Evolutionary conservation across 30 jellyfish, hydroid and myxozoan genomes (phyloP).

Genomic region (Turritopsis dohrnii): DNA sequence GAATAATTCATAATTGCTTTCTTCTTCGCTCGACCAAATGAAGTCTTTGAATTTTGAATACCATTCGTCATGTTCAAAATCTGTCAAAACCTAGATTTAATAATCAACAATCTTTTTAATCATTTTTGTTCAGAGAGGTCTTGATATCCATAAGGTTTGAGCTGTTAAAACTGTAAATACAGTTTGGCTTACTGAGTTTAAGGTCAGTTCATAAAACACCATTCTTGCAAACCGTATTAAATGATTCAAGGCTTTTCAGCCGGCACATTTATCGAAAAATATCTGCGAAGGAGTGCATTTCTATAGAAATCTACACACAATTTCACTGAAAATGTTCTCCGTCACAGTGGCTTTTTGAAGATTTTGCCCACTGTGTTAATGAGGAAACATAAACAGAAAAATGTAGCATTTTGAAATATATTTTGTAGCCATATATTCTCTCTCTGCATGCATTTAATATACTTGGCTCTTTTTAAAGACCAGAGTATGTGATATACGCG

Average conservation of each 20-base stretch:
- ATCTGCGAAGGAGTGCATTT: too few relatives aligned
- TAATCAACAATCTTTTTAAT: neutral
- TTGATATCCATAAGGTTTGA: too few relatives aligned
- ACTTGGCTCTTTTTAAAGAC: too few relatives aligned
- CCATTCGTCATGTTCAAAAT: neutral
- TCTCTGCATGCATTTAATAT: too few relatives aligned
- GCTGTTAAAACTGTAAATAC: neutral
- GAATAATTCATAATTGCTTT: neutral
- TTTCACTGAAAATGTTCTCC: too few relatives aligned
- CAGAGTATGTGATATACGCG: too few relatives aligned
- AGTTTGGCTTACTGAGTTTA: neutral
- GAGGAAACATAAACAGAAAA: too few relatives aligned
- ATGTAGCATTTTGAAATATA: too few relatives aligned
- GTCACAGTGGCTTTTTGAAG: neutral
- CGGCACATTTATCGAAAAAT: too few relatives aligned
- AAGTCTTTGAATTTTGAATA: neutral
- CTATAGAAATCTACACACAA: neutral
- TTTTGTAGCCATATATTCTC: too few relatives aligned
- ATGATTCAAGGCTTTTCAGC: too few relatives aligned
- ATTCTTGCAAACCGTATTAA: neutral
- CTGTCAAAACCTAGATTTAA: neutral
- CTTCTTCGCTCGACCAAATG: neutral
- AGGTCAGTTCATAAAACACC: neutral
- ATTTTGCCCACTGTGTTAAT: neutral
- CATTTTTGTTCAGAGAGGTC: too few relatives aligned